A percentile compares a stretch with the other conserved stretches of the same genome.
Conservation (phyloP, 64 coral and sea anemone species). For the Montipora sp. region DNA sequence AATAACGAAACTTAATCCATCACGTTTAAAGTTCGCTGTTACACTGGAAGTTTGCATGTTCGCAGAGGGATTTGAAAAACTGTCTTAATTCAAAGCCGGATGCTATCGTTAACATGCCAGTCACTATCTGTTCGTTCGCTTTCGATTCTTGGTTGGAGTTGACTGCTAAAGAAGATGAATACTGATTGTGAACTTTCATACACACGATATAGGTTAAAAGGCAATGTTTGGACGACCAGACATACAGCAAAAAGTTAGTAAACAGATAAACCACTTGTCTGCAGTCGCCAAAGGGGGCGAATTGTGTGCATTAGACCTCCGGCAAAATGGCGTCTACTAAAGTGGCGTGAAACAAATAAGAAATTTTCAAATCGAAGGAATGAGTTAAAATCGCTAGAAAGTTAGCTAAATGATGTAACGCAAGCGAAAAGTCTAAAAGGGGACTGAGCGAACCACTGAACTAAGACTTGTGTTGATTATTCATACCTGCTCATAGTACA, state of each 20-base stretch:
- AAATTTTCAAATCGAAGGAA: not conserved
- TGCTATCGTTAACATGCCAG: no score
- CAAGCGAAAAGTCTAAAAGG: not conserved
- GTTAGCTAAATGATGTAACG: not conserved
- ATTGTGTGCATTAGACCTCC: not conserved
- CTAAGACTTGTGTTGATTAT: not conserved
- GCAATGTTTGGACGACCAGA: not conserved
- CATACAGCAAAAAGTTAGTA: not conserved
- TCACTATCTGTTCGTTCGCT: not conserved
- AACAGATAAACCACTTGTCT: conserved; percentile 20
- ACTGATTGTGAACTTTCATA: not conserved
- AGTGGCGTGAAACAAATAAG: not conserved
- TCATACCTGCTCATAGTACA: conserved; percentile 37
- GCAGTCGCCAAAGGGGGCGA: not conserved
- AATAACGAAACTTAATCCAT: no score
- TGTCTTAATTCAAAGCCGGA: not conserved
- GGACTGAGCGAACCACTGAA: not conserved
- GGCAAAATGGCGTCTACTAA: not conserved
- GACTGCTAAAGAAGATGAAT: not conserved
- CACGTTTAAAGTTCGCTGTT: not conserved
- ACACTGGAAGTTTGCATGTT: not conserved
- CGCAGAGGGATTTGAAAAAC: not conserved
- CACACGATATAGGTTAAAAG: not conserved
- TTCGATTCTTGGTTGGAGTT: not conserved
- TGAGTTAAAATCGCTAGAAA: not conserved